A percentile compares a stretch with the other conserved stretches of the same genome.
Evolutionary conservation across 2,797 vertebrate genomes (phyloP).

Genomic region (Pseudochirops corinnae): DNA sequence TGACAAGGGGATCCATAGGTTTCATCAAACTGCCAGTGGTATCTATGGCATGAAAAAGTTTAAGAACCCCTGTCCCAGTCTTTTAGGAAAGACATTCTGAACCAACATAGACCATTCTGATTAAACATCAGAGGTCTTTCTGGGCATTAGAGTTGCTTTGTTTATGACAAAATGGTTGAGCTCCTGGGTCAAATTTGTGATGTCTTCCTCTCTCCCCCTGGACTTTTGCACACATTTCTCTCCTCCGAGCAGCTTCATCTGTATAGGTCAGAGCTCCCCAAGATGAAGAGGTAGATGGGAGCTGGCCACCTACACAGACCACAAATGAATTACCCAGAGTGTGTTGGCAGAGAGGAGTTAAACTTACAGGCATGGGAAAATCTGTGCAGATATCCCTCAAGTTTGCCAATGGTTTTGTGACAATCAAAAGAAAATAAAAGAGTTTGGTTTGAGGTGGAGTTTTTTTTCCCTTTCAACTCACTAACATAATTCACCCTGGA

Average conservation of each 20-base stretch:
- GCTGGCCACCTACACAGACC: slow-evolving; percentile 65
- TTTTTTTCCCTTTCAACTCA: slow-evolving; percentile 22
- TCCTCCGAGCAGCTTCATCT: slow-evolving; percentile 59
- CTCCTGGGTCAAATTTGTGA: slow-evolving; percentile 6
- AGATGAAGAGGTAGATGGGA: slow-evolving; percentile 60
- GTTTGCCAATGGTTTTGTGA: slow-evolving; percentile 73
- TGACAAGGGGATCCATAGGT: not conserved
- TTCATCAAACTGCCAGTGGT: not conserved
- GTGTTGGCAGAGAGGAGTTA: slow-evolving; percentile 66
- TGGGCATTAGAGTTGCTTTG: not conserved
- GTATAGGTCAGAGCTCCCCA: slow-evolving; percentile 56
- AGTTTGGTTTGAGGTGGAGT: not conserved
- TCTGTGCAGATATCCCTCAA: slow-evolving; percentile 26
- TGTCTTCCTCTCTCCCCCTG: slow-evolving; percentile 54
- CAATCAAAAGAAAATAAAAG: slow-evolving; percentile 63
- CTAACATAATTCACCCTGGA: slow-evolving; percentile 63
- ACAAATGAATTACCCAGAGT: slow-evolving; percentile 72
- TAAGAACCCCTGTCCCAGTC: not conserved
- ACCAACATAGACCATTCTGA: slow-evolving; percentile 26
- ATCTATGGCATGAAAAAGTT: not conserved
- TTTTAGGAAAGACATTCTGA: slow-evolving; percentile 48
- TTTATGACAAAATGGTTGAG: slow-evolving; percentile 45
- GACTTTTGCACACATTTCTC: slow-evolving; percentile 47
- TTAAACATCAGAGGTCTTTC: slow-evolving; percentile 13
- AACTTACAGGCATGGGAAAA: slow-evolving; percentile 72